Evolutionary conservation across 2,888 invertebrate species (phyloP).

Genomic region (Cepaea hortensis): DNA sequence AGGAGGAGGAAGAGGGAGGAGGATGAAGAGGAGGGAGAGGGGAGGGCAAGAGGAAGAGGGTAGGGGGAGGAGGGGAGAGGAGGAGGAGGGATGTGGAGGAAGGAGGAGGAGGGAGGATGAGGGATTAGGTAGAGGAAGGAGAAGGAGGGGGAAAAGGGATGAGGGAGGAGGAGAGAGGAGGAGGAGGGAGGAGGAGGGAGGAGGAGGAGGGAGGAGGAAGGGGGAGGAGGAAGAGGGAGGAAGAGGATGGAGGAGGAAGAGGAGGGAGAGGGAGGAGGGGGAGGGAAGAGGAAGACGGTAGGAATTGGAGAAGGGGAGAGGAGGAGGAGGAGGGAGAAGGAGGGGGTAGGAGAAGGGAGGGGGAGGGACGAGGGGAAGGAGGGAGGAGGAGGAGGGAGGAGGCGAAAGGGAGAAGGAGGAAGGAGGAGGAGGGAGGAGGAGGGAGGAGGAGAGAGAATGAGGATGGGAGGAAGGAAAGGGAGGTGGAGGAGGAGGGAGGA

Average conservation of each 20-base stretch:
- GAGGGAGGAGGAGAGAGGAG: neutral
- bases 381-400: neutral
- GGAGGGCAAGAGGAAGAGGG: too few relatives aligned
- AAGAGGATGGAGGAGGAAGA: too few relatives aligned
- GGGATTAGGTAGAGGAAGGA: neutral
- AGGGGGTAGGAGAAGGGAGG: neutral
- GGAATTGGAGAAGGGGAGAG: too few relatives aligned
- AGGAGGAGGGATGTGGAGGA: too few relatives aligned
- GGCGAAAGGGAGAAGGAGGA: neutral
- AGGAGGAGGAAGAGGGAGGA: slow-evolving; percentile 6
- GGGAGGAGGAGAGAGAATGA: neutral
- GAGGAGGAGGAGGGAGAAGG: neutral
- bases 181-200: neutral
- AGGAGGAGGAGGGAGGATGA: too few relatives aligned
- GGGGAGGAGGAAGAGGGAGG: neutral
- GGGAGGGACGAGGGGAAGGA: too few relatives aligned
- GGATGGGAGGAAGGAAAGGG: too few relatives aligned
- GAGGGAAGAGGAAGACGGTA: neutral
- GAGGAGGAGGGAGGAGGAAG: neutral
- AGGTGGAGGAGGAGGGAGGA: neutral
- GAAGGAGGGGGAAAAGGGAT: slow-evolving; percentile 16
- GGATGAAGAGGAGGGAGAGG: too few relatives aligned
- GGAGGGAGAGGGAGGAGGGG: too few relatives aligned
- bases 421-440: neutral
- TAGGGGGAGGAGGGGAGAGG: too few relatives aligned